Evolutionary conservation across 2,888 invertebrate species (phyloP).

Genomic region (Lochmaea crataegi): DNA sequence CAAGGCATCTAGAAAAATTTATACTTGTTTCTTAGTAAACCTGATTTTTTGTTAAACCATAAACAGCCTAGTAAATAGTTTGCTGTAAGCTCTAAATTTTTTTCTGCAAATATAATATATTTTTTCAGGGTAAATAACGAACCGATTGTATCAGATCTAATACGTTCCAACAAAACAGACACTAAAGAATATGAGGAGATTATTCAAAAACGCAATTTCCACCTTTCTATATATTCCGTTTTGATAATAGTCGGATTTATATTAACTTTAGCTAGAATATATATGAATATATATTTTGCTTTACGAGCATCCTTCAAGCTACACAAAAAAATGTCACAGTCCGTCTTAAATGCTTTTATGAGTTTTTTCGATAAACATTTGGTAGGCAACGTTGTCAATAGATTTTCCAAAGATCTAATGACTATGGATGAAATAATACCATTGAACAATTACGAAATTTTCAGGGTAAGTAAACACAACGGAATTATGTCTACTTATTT

Average conservation of each 20-base stretch:
- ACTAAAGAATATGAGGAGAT: slow-evolving; percentile 35
- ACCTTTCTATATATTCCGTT: slow-evolving; percentile 44
- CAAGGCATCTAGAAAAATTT: too few species aligned
- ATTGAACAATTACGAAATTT: slow-evolving; percentile 49
- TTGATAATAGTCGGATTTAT: slow-evolving; percentile 39
- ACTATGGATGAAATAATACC: slow-evolving; percentile 68
- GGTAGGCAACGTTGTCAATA: slow-evolving; percentile 64
- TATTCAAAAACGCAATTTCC: slow-evolving; percentile 33
- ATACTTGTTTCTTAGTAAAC: too few species aligned
- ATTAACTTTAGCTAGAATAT: slow-evolving; percentile 43
- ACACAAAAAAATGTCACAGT: slow-evolving; percentile 72
- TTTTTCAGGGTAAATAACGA: slow-evolving; percentile 50
- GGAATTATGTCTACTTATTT: too few species aligned
- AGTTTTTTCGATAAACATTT: slow-evolving; percentile 60
- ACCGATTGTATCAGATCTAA: slow-evolving; percentile 37
- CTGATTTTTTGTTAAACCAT: too few species aligned
- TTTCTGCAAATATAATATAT: slow-evolving; percentile 12
- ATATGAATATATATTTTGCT: slow-evolving; percentile 49
- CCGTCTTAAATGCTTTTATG: slow-evolving; percentile 69
- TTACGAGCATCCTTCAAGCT: slow-evolving; percentile 60
- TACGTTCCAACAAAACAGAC: slow-evolving; percentile 40
- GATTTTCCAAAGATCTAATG: slow-evolving; percentile 79
- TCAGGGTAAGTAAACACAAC: slow-evolving; percentile 44
- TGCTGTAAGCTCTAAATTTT: too few species aligned
- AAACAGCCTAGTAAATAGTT: too few species aligned